These are phyloP conservation scores for Palythoa grandis DNA, from an alignment of 92 coral and sea anemone genomes.

Conservation along the genomic window DNA sequence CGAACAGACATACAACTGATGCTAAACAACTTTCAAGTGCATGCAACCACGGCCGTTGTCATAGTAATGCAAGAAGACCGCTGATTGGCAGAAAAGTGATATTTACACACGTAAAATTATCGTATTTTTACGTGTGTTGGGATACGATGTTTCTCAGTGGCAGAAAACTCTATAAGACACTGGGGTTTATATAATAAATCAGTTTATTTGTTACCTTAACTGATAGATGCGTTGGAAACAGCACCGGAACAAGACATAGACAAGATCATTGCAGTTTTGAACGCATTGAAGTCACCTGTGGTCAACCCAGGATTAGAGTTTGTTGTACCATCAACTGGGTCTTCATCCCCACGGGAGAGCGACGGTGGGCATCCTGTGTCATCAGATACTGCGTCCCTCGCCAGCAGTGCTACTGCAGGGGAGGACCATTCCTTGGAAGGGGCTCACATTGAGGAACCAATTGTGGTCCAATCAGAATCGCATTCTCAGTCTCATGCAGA, in stretches of 20 bases:
- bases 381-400: conserved; percentile 75
- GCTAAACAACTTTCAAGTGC: no score
- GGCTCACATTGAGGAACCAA: conserved; percentile 21
- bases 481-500: not conserved
- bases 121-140: no score
- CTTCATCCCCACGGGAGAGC: conserved; percentile 83
- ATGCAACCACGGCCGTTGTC: no score
- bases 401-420: conserved; percentile 80
- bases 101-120: no score
- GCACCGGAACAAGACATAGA: conserved; percentile 87
- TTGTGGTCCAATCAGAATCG: conserved; percentile 3
- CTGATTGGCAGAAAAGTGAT: no score
- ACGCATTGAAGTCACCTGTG: conserved; percentile 79
- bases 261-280: conserved; percentile 81
- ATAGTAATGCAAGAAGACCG: no score
- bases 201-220: not conserved
- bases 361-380: conserved; percentile 76
- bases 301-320: conserved; percentile 69
- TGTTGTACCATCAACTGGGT: conserved; percentile 65
- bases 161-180: no score
- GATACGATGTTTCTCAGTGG: no score
- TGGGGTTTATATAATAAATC: no score
- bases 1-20: no score
- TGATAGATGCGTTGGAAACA: conserved; percentile 74
- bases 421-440: conserved; percentile 67